Base-by-base conservation (phyloP, 2,113 vertebrate genomes). In the Ictalurus furcatus region DNA sequence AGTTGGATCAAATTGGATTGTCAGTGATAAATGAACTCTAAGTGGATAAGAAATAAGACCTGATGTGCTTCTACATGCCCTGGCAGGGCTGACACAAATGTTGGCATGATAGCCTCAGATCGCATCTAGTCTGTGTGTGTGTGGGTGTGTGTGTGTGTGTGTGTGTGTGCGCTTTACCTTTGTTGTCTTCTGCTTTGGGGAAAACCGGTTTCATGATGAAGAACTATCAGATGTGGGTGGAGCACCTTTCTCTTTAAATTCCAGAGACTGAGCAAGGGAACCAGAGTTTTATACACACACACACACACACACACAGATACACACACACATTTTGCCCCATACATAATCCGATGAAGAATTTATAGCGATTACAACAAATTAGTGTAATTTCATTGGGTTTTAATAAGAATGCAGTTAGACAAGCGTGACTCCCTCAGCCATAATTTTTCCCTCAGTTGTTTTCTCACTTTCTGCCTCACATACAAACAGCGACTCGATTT, bases 151-250 rank as follows among this genome's bases (percentile, higher is more conserved):
- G n/a, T 19, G n/a, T 17, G 63, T 59, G 48, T 48, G 52, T 40
- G 85, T 30, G 28, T 71, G 63, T 71, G 65, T 90, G 76, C 54
- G 44, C 44, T 48, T 48, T 56, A 81, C 61, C 69, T 86, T 88
- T 85, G 61, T 88, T 80, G 30, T 82, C 28, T 61, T 81, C 52
- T 76, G 28, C 69, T 69, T n/a, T 87, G 59, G 37, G 17, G 73
- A 80, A 88, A 88, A 88, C 84, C 25, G 54, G 84, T 90, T 88
- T 80, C 78, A 88, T 56, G 2, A 34, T 85, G 58, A 85, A 25
- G 25, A 25, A 30, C 37, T 89, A 34, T 21, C 12, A 91, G 78
- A 76, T 7, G 13, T 54, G 17, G 56, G 63, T 63, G 81, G 81
- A 52, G 85, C 0, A 83, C 21, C 14, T 25, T 37, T 79, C 71